Evolutionary conservation across 2,797 vertebrate genomes (phyloP), one percentile per base, ranked within the genome.

Genomic region (Scyliorhinus canicula): DNA sequence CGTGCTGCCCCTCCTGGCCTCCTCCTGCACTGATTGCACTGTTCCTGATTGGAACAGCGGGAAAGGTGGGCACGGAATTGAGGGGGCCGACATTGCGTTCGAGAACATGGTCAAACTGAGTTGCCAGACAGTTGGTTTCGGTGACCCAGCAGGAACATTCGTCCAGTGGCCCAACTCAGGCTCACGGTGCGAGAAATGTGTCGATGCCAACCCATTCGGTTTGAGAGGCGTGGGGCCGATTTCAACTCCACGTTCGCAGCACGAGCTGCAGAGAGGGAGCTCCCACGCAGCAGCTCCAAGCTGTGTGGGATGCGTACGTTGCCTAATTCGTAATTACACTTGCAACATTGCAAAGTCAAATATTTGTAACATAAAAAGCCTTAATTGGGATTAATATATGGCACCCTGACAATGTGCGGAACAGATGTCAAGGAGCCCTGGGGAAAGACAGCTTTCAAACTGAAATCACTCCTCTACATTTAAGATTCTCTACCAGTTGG

Each of bases 371-470:
- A 96, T 96, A 96, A 96, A 96, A 95, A 84, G 96, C 96, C 96
- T 97, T 97, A 97, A 97, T 97, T 97, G 96, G 96, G 96, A 96
- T 96, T 96, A 97, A 97, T 97, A 96, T 95, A 95, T 95, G 96
- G 97, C 96, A 96, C 96, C 95, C 96, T 94, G 95, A 84, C 95
- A 96, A 96, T 96, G 96, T 97, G 97, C 96, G 97, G 96, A 97
- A 97, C 97, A 97, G 97, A 96, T 97, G 97, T 96, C 96, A 95
- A 96, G n/a, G 96, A 97, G 97, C 97, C 97, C 97, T 96, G 96
- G 97, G 97, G 97, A 97, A 96, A 96, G 93, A 79, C 96, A 96
- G 96, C 96, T 96, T 97, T 96, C 96, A 95, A 96, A 96, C 96
- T 96, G 96, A 96, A 96, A 95, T 96, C 93, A 96, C 95, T 96